Percentiles rank a stretch among this genome's conserved stretches.
Evolutionary conservation across 2,888 invertebrate genomes (phyloP).

Genomic region (Itoplectis maculator): DNA sequence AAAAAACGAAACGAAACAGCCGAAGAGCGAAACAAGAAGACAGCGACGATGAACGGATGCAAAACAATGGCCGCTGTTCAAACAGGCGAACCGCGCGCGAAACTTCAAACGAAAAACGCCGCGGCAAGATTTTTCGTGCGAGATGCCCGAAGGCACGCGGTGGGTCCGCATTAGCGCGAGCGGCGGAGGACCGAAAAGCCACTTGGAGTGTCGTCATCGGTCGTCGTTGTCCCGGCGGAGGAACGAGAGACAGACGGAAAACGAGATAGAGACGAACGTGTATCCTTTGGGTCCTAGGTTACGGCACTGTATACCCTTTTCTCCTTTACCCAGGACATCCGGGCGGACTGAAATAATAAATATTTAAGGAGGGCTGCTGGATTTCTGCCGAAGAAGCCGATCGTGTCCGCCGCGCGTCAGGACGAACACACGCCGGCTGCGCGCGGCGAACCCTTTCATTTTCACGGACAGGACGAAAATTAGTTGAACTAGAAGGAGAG

Average conservation of each 20-base stretch:
- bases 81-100: slow-evolving; percentile 74
- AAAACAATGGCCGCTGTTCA: slow-evolving; percentile 79
- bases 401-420: slow-evolving; percentile 19
- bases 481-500: slow-evolving; percentile 76
- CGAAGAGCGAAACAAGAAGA: slow-evolving; percentile 24
- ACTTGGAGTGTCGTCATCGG: slow-evolving; percentile 30
- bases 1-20: background rate
- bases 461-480: slow-evolving; percentile 82
- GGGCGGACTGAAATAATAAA: slow-evolving; percentile 81
- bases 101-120: slow-evolving; percentile 77
- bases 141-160: slow-evolving; percentile 46
- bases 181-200: slow-evolving; percentile 52
- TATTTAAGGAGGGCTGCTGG: slow-evolving; percentile 79
- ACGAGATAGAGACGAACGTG: slow-evolving; percentile 37
- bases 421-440: too few species aligned
- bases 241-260: slow-evolving; percentile 31
- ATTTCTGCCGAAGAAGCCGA: background rate
- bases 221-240: background rate
- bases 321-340: slow-evolving; percentile 68
- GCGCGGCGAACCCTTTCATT: slow-evolving; percentile 83
- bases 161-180: slow-evolving; percentile 60
- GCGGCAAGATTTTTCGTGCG: slow-evolving; percentile 68
- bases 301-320: background rate
- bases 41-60: slow-evolving; percentile 48
- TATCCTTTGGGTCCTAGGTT: slow-evolving; percentile 62